Conservation (phyloP, 1,140 invertebrate genomes). For the Pogonognathellus flavescens region DNA sequence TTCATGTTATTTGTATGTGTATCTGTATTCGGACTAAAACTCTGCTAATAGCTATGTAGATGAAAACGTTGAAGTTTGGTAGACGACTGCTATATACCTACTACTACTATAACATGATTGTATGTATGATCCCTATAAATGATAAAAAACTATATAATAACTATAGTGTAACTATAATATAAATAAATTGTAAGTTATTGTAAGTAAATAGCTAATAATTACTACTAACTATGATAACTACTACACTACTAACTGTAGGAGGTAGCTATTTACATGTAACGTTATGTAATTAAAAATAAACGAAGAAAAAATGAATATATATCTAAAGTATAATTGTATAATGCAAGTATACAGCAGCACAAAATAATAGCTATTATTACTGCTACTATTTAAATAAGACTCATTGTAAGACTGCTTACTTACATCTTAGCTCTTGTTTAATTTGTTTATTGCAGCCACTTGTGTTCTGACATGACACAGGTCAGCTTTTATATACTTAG, state of each 20-base stretch:
- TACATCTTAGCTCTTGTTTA: conserved; percentile 48
- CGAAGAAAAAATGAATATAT: conserved; percentile 23
- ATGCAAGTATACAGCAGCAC: conserved; percentile 41
- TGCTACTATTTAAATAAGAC: conserved; percentile 49
- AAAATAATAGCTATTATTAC: conserved; percentile 41
- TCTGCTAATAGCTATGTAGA: too few species aligned
- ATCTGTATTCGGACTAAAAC: too few species aligned
- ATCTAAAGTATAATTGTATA: conserved; percentile 30
- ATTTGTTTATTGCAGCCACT: conserved; percentile 50
- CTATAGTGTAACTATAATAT: too few species aligned
- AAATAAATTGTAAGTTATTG: neutral
- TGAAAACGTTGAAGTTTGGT: too few species aligned
- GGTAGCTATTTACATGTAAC: neutral
- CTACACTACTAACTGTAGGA: neutral
- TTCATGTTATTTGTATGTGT: too few species aligned
- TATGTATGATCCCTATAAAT: too few species aligned
- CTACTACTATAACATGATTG: too few species aligned
- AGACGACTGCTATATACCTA: too few species aligned
- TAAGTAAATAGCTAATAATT: neutral
- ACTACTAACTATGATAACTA: neutral
- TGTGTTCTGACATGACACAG: conserved; percentile 48
- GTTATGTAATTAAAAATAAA: neutral
- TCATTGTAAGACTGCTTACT: conserved; percentile 48
- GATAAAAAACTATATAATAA: too few species aligned
- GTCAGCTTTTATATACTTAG: conserved; percentile 45